Evolutionary conservation across 2,797 vertebrate species (phyloP).

Genomic region (Lindbergichthys nudifrons): DNA sequence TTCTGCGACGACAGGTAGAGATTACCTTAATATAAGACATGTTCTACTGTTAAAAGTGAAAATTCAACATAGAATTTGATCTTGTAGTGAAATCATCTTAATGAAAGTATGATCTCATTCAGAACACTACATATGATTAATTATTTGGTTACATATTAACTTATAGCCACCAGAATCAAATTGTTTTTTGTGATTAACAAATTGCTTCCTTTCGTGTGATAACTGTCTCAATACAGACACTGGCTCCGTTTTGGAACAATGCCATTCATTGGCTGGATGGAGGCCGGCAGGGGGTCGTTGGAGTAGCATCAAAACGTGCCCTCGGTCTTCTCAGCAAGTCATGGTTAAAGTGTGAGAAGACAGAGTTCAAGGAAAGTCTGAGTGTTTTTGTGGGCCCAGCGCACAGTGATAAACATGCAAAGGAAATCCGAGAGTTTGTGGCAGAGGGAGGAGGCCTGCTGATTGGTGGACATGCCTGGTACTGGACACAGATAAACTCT

Average conservation of each 20-base stretch:
- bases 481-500: constrained; percentile 78
- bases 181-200: not conserved
- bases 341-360: constrained; percentile 66
- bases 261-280: constrained; percentile 86
- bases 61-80: not conserved
- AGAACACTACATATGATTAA: constrained; percentile 2
- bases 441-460: constrained; percentile 89
- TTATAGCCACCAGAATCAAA: not conserved
- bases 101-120: not conserved
- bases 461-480: constrained; percentile 88
- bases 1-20: constrained; percentile 61
- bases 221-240: constrained; percentile 40
- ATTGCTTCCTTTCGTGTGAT: not conserved
- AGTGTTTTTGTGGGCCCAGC: constrained; percentile 83
- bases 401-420: constrained; percentile 66
- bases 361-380: constrained; percentile 73
- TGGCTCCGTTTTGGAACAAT: constrained; percentile 82
- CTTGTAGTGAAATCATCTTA: not conserved
- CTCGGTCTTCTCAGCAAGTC: constrained; percentile 49
- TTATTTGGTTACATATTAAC: not conserved
- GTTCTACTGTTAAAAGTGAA: not conserved
- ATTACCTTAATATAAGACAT: not conserved
- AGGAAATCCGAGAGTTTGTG: constrained; percentile 86
- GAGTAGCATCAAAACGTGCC: constrained; percentile 49
- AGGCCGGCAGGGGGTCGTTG: constrained; percentile 80